Evolutionary conservation across 2,797 vertebrate genomes (phyloP).

Genomic region (Hydrocynus forskahlii): DNA sequence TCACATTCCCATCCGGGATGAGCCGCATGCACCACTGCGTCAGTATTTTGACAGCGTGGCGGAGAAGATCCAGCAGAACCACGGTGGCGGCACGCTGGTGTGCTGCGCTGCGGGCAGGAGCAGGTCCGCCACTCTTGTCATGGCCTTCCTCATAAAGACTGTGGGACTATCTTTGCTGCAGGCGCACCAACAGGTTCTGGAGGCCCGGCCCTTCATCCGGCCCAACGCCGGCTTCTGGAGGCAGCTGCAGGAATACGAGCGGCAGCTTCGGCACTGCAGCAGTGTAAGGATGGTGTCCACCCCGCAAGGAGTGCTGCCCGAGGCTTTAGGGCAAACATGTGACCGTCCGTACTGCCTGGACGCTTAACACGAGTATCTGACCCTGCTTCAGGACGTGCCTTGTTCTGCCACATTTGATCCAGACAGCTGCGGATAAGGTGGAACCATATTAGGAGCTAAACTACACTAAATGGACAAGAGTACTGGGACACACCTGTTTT

Average conservation of each 20-base stretch:
- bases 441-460: too few relatives aligned
- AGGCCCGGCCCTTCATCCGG: conserved; percentile 68
- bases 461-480: too few relatives aligned
- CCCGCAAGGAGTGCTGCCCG: conserved; percentile 64
- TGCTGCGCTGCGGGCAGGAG: conserved; percentile 74
- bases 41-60: conserved; percentile 69
- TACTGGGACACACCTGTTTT: too few relatives aligned
- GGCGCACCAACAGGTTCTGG: conserved; percentile 66
- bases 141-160: conserved; percentile 75
- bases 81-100: conserved; percentile 67
- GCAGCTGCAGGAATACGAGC: conserved; percentile 74
- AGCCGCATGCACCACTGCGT: conserved; percentile 68
- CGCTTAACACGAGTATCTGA: conserved; percentile 47
- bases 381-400: too few relatives aligned
- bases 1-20: conserved; percentile 66
- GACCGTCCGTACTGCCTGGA: conserved; percentile 56
- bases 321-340: conserved; percentile 43
- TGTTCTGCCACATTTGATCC: too few relatives aligned
- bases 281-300: conserved; percentile 66
- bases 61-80: conserved; percentile 68
- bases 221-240: conserved; percentile 79
- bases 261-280: conserved; percentile 59
- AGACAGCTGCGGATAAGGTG: too few relatives aligned
- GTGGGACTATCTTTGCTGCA: conserved; percentile 62
- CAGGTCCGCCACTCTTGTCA: conserved; percentile 70